Conservation (phyloP, 2,888 invertebrate species). For the Epinotia demarniana region DNA sequence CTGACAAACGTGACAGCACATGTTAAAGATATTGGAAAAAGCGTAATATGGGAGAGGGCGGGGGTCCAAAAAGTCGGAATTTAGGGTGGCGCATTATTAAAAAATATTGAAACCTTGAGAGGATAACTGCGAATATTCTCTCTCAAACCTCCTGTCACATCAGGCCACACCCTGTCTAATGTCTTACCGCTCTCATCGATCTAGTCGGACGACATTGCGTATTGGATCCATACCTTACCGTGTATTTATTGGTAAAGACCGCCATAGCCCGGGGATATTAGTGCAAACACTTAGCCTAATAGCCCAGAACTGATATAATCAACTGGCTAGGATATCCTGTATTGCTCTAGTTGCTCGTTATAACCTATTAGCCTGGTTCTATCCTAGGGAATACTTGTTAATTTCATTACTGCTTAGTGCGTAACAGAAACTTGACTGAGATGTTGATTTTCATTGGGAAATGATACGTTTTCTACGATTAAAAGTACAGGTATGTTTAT, state of each 20-base stretch:
- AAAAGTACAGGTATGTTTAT: not conserved
- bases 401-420: conserved; percentile 23
- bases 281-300: conserved; percentile 39
- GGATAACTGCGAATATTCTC: no score
- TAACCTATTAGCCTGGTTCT: conserved; percentile 32
- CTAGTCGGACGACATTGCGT: conserved; percentile 16
- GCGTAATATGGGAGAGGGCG: no score
- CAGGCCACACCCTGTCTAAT: no score
- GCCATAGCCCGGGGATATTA: conserved; percentile 24
- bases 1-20: no score
- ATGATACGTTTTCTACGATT: conserved; percentile 10
- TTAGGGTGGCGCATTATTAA: no score
- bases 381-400: conserved; percentile 22
- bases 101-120: no score
- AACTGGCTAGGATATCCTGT: conserved; percentile 37
- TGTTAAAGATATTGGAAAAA: no score
- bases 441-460: conserved; percentile 5
- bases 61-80: no score
- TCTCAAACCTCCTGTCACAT: no score
- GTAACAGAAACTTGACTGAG: conserved; percentile 10
- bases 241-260: conserved; percentile 14
- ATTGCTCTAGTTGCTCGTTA: conserved; percentile 19
- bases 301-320: conserved; percentile 36
- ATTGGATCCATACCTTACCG: conserved; percentile 24
- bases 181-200: conserved; percentile 1